Evolutionary conservation across 2,888 invertebrate genomes (phyloP), one percentile per base, ranked within the genome.

Genomic region (Galerucella pusilla): DNA sequence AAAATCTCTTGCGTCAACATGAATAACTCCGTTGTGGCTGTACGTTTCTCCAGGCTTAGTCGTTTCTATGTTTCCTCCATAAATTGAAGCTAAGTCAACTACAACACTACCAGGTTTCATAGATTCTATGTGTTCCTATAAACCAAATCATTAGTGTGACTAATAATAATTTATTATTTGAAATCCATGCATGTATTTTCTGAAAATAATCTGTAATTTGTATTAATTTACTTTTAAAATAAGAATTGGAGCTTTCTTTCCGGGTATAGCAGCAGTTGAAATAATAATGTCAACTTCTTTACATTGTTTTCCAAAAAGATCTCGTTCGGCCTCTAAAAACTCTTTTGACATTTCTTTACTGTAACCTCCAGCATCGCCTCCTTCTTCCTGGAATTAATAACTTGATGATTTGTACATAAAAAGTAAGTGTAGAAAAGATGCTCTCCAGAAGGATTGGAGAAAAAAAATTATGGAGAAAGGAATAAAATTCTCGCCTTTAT

Each of bases 101-200:
- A 97, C 91, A 35, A 97, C 96, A 80, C 95, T 96, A 46, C 97
- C 96, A 0, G 96, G 94, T 81, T 94, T 94, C 96, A 96, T 96
- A 66, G 90, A 89, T 49, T 92, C 91, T 35, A 95, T 90, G 85
- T 95, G 94, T 85, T 93, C 93, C 93, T 94, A 69, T 76, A 65
- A 80, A 76, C 25, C 20, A 71, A n/a, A 46, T 57, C 14, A 67
- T 49, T 16, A 25, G 6, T 35, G 35, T 35, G 6, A 35, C 35
- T 35, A 6, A 35, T 5, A 35, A 35, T 35, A 4, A 35, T n/a
- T 35, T 35, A 35, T 35, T 35, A 6, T 35, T 35, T 35, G 6
- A 6, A 6, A 35, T 5, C 35, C 35, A 1, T 42, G 35, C 35
- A 1, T 42, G 35, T 42, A 42, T 42, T 42, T 42, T 42, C 9